Evolutionary conservation across 2,888 invertebrate species (phyloP).

Genomic region (Sthenelais limicola): DNA sequence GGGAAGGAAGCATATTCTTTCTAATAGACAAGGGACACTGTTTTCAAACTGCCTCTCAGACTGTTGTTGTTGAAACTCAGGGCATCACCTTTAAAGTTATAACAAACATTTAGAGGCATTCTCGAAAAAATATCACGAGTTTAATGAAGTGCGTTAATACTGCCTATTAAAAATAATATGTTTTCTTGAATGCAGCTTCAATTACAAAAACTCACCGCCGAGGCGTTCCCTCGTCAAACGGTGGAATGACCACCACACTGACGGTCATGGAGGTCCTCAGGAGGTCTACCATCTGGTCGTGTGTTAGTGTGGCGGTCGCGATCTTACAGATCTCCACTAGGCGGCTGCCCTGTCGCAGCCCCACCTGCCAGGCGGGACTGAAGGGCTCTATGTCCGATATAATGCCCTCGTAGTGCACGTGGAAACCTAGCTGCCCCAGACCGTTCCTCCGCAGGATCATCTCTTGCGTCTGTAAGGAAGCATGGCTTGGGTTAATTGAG

Average conservation of each 20-base stretch:
- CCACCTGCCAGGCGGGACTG: slow-evolving; percentile 78
- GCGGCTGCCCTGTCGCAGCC: slow-evolving; percentile 90
- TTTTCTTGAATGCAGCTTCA: no score
- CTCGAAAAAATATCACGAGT: no score
- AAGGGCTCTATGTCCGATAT: slow-evolving; percentile 90
- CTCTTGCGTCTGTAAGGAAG: slow-evolving; percentile 80
- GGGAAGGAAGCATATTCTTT: no score
- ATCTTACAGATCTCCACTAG: slow-evolving; percentile 93
- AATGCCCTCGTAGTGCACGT: slow-evolving; percentile 91
- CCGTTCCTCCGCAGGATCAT: slow-evolving; percentile 85
- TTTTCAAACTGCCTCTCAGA: no score
- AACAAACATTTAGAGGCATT: no score
- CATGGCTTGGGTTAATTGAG: neutral
- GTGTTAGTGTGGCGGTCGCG: slow-evolving; percentile 88
- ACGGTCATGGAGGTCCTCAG: slow-evolving; percentile 91
- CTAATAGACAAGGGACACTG: no score
- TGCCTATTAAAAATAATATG: no score
- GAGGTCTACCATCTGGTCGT: slow-evolving; percentile 93
- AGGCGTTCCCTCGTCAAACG: slow-evolving; percentile 80
- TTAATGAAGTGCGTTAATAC: no score
- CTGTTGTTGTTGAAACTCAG: no score
- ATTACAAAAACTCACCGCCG: slow-evolving; percentile 73
- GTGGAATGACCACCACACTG: slow-evolving; percentile 86
- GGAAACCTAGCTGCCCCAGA: slow-evolving; percentile 85
- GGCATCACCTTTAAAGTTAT: no score